Percentiles rank a stretch among this genome's conserved stretches.
Evolutionary conservation across 2,797 vertebrate species (phyloP).

Genomic region (Sebastes paucispinis): DNA sequence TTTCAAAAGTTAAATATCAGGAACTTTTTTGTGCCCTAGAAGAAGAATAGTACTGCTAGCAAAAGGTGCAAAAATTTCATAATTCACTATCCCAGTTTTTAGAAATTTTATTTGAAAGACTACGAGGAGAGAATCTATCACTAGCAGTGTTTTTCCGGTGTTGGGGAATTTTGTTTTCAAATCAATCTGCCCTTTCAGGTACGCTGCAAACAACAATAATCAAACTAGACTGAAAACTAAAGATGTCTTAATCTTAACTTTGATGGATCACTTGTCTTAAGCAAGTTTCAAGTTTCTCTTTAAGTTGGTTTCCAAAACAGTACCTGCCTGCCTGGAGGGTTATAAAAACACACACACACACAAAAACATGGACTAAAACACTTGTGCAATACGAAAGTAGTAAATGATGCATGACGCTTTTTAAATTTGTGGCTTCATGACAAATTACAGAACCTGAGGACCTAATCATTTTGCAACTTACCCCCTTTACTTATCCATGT

Average conservation of each 20-base stretch:
- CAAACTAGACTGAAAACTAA: constrained; percentile 11
- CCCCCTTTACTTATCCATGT: background rate
- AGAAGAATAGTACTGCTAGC: background rate
- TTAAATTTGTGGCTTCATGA: background rate
- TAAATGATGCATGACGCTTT: background rate
- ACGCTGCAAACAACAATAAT: constrained; percentile 25
- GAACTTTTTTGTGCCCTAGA: background rate
- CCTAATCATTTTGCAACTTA: background rate
- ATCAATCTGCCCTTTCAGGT: background rate
- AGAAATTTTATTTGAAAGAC: background rate
- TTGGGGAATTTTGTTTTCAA: background rate
- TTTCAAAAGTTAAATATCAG: constrained; percentile 45
- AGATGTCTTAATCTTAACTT: background rate
- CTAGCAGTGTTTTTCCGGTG: no score
- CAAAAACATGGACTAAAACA: background rate
- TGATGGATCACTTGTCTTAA: constrained; percentile 30
- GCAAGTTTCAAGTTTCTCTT: constrained; percentile 20
- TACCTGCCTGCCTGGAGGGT: background rate
- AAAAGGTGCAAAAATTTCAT: background rate
- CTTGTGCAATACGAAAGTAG: background rate
- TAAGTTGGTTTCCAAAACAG: background rate
- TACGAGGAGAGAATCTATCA: background rate
- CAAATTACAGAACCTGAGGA: background rate
- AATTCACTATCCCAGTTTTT: background rate
- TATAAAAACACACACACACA: background rate